Evolutionary conservation across 2,888 invertebrate genomes (phyloP), one percentile per base, ranked within the genome.

Genomic region (Limnephilus lunatus): DNA sequence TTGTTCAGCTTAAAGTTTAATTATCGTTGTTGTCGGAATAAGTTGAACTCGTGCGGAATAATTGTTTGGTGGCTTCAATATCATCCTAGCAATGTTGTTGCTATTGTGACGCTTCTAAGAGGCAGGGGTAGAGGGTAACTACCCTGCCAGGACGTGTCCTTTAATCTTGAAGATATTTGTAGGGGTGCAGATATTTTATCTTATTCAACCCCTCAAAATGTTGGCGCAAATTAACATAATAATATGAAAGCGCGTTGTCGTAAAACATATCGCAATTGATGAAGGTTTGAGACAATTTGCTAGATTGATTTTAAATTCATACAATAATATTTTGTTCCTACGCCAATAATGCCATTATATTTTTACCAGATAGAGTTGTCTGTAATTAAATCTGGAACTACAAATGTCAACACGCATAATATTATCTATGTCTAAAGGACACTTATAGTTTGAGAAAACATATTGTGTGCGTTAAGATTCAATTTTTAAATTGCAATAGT

Each of bases 281-380:
- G 19, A 83, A 14, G 19, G 5, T 35, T 35, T 83, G 35, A 39
- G 32, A 83, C 35, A 83, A 83, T 35, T 15, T 83, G 35, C 15
- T 32, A 32, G n/a, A 83, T 83, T 83, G 32, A 83, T 83, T 83
- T 83, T 32, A 32, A 83, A 83, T 83, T 15, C 53, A 39, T 14
- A 48, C 48, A 48, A 48, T 48, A 53, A 53, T 53, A 15, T 25
- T 25, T 68, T 68, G 25, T 25, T 68, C 19, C 25, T 25, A 19
- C 5, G 1, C 1, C 25, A 68, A 68, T 68, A 68, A 25, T 68
- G 25, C 7, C 5, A 25, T 5, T 68, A 25, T 19, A 25, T 25
- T 68, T 4, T 19, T 25, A 68, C 25, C 19, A 68, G 25, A 4
- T 19, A 53, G 19, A 5, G 68, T 19, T 25, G 0, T 68, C 25